These are phyloP conservation scores for Lepeophtheirus nordmannii DNA, from an alignment of 2,888 invertebrate genomes.

Conservation along the genomic window DNA sequence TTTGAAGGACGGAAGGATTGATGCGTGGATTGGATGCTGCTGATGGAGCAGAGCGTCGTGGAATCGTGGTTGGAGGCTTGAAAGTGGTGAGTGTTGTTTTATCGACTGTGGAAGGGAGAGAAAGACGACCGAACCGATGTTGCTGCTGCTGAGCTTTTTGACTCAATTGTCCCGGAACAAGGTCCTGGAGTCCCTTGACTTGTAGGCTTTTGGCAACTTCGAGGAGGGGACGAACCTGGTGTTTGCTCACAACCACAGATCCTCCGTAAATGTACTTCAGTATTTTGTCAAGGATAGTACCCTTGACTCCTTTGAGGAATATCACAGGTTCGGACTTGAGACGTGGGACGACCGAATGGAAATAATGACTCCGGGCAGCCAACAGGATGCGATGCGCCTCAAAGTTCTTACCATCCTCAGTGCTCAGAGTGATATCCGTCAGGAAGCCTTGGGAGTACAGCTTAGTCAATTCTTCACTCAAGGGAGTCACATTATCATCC, in stretches of 20 bases:
- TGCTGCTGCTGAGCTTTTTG: background rate
- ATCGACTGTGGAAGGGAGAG: background rate
- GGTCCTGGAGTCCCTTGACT: slow-evolving; percentile 22
- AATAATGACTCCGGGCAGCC: slow-evolving; percentile 20
- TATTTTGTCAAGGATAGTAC: slow-evolving; percentile 20
- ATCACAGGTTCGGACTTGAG: slow-evolving; percentile 24
- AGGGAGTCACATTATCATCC: slow-evolving; percentile 13
- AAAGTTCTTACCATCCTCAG: slow-evolving; percentile 24
- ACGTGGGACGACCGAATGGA: slow-evolving; percentile 20
- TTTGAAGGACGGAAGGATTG: too few relatives aligned
- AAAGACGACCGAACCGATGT: background rate
- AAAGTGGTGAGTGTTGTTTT: slow-evolving; percentile 6
- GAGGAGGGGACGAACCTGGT: slow-evolving; percentile 13
- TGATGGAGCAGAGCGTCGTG: background rate
- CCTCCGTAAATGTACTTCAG: slow-evolving; percentile 23
- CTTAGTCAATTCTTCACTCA: slow-evolving; percentile 18
- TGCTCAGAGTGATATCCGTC: slow-evolving; percentile 23
- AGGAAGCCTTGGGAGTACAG: slow-evolving; percentile 23
- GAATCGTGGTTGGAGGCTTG: background rate
- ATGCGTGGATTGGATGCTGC: too few relatives aligned
- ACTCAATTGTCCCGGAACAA: background rate
- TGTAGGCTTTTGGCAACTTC: slow-evolving; percentile 23
- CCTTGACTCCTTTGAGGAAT: slow-evolving; percentile 24
- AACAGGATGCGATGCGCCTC: slow-evolving; percentile 23
- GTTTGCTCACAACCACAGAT: slow-evolving; percentile 3